Evolutionary conservation across 2,797 vertebrate genomes (phyloP), one percentile per base, ranked within the genome.

Genomic region (Acrocephalus scirpaceus): DNA sequence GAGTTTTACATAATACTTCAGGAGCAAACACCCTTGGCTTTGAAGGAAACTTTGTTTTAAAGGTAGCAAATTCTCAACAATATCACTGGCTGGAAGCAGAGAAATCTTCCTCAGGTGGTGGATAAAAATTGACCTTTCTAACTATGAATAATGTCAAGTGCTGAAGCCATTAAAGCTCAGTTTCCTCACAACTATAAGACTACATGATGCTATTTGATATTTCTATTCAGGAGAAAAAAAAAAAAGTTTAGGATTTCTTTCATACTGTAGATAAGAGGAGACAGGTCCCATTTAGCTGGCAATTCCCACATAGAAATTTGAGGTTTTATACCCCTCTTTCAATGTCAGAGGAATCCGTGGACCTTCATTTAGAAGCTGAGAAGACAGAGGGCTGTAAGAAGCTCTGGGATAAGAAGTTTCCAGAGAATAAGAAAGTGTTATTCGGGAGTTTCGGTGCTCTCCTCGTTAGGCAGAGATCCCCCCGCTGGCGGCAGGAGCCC

Each of bases 101-200:
- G 60, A 45, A 60, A 73, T 70, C 65, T 79, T 88, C 51, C 45
- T 66, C 42, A 60, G 57, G 71, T 67, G 53, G 57, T 23, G 57
- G 92, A 47, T 84, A 90, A 88, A 91, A 94, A 36, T 22, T 86
- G 85, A 45, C 73, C 73, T 92, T 93, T 90, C 17, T 87, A 89
- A 51, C 45, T 51, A 40, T 61, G 38, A 78, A 66, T 70, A 74
- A 74, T 47, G 48, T 48, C 65, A 78, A 91, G 54, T 38, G 44
- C 62, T 66, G 87, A 61, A 93, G 62, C n/a, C 54, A 57, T 81
- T 91, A 36, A 86, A 78, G 62, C 61, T 88, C 51, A 5, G 14
- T 56, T 86, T 92, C 51, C 66, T 94, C 51, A 32, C 51, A 86
- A 58, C 54, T 88, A 2, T 62, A 70, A 64, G 70, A 62, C 25